Evolutionary conservation across 2,797 vertebrate genomes (phyloP).

Genomic region (Ambastaia sidthimunki): DNA sequence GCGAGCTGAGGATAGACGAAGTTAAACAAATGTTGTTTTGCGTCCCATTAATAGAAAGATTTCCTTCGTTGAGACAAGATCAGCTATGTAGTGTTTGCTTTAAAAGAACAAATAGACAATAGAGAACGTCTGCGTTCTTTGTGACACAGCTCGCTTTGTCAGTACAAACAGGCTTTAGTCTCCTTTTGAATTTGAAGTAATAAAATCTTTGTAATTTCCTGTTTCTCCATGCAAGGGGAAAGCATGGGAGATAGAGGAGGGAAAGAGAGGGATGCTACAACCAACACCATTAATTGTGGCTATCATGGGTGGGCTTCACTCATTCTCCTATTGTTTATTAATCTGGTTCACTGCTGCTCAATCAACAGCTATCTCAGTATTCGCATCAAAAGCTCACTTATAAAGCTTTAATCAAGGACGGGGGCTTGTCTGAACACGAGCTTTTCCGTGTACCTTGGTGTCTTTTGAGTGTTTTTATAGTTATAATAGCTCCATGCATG

Average conservation of each 20-base stretch:
- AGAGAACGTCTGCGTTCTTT: constrained; percentile 33
- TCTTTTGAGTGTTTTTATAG: constrained; percentile 28
- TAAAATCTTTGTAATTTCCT: constrained; percentile 86
- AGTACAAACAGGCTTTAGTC: constrained; percentile 64
- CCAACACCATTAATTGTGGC: constrained; percentile 80
- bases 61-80: constrained; percentile 51
- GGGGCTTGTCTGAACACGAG: constrained; percentile 46
- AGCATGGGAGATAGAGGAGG: constrained; percentile 62
- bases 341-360: constrained; percentile 78
- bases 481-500: background rate
- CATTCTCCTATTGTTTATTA: constrained; percentile 77
- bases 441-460: constrained; percentile 12
- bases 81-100: constrained; percentile 52
- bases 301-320: constrained; percentile 72
- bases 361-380: constrained; percentile 78
- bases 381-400: constrained; percentile 67
- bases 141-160: constrained; percentile 59
- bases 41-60: constrained; percentile 34
- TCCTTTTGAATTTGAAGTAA: constrained; percentile 81
- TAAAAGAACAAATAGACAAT: constrained; percentile 37
- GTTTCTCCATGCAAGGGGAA: constrained; percentile 64
- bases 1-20: background rate
- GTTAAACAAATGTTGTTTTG: constrained; percentile 27
- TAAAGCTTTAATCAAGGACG: constrained; percentile 53
- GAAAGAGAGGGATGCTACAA: constrained; percentile 73